Conservation (phyloP, 2,797 vertebrate genomes). For the Bradypus variegatus region DNA sequence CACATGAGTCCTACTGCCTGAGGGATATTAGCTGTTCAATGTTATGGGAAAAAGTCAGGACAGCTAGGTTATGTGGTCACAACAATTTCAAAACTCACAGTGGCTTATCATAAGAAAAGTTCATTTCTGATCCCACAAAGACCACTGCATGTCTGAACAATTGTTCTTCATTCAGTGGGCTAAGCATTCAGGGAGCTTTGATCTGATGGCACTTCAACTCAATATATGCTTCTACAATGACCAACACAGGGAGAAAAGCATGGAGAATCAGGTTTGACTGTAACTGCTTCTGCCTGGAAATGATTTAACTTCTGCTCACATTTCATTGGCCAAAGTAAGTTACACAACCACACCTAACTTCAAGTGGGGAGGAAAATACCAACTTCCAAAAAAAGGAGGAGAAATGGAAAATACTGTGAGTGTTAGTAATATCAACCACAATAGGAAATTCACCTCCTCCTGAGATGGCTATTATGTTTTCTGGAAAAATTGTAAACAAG, state of each 20-base stretch:
- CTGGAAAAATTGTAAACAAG: background rate
- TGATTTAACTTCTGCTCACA: background rate
- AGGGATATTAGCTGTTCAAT: background rate
- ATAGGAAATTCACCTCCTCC: background rate
- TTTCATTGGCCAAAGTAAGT: background rate
- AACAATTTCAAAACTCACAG: background rate
- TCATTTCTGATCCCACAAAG: conserved; percentile 3
- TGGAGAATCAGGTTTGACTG: background rate
- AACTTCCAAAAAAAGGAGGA: background rate
- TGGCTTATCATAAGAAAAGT: background rate
- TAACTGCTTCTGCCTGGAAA: conserved; percentile 2
- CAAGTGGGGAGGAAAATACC: background rate
- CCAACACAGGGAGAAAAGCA: background rate
- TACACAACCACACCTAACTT: background rate
- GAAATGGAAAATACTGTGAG: background rate
- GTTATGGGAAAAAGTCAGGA: background rate
- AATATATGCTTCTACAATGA: background rate
- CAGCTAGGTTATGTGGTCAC: background rate
- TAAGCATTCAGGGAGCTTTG: background rate
- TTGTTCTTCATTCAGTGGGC: background rate
- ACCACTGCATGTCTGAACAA: background rate
- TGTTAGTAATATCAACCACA: background rate
- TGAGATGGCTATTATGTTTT: background rate
- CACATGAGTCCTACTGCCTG: background rate
- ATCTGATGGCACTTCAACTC: background rate